Percentiles rank a stretch among this genome's conserved stretches.
These are phyloP conservation scores for Laticauda laticaudata DNA, from an alignment of 2,113 vertebrate species.

Conservation along the genomic window DNA sequence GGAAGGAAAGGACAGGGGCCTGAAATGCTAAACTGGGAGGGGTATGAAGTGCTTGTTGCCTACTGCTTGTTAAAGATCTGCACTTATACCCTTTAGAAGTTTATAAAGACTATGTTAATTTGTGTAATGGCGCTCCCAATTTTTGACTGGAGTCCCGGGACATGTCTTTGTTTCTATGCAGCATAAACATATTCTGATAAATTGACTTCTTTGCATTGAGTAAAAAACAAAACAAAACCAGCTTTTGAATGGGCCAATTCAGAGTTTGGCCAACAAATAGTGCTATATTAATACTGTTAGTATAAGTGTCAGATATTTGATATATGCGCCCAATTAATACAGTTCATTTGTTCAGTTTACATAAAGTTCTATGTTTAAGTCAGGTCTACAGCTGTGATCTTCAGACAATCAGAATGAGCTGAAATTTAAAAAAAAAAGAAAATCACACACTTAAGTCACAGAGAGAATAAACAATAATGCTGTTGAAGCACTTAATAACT, in stretches of 20 bases:
- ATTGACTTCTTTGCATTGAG: neutral
- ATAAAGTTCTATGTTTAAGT: neutral
- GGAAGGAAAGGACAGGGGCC: neutral
- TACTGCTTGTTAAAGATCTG: neutral
- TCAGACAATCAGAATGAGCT: neutral
- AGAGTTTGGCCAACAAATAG: neutral
- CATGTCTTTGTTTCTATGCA: neutral
- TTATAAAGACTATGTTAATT: neutral
- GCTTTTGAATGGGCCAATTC: neutral
- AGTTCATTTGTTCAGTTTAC: neutral
- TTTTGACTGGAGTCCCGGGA: neutral
- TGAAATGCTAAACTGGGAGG: neutral
- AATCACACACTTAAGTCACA: neutral
- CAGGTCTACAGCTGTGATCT: neutral
- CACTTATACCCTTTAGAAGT: neutral
- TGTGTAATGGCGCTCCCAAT: neutral
- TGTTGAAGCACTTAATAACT: constrained; percentile 8
- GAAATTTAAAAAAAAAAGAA: neutral
- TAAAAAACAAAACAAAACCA: neutral
- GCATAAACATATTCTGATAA: neutral
- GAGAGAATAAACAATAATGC: constrained; percentile 15
- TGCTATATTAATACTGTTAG: neutral
- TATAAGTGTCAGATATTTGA: neutral
- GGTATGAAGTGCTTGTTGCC: neutral
- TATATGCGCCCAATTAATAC: neutral